Evolutionary conservation across 64 coral and sea anemone genomes (phyloP).

Genomic region (Pocillopora damicornis): DNA sequence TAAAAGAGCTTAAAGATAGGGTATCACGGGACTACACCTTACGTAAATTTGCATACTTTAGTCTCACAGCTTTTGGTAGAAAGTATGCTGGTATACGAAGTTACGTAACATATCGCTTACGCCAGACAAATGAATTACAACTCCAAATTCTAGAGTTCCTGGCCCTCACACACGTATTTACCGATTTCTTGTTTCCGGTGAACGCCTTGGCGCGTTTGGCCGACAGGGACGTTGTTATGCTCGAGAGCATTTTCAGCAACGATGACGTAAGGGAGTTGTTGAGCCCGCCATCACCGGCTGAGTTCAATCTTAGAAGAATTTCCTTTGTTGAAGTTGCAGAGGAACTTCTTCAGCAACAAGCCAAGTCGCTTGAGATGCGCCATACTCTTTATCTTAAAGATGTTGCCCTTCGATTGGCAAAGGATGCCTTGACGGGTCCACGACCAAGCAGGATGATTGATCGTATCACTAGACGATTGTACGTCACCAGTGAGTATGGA

Average conservation of each 20-base stretch:
- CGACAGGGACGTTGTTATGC: slow-evolving; percentile 37
- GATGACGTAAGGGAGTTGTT: slow-evolving; percentile 64
- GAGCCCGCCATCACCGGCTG: slow-evolving; percentile 42
- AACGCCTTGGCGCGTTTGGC: slow-evolving; percentile 48
- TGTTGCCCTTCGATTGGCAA: slow-evolving; percentile 57
- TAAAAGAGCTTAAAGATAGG: slow-evolving; percentile 24
- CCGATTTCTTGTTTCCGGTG: slow-evolving; percentile 65
- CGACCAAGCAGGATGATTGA: slow-evolving; percentile 51
- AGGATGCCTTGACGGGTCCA: slow-evolving; percentile 47
- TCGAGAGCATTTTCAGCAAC: slow-evolving; percentile 66
- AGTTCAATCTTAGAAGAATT: slow-evolving; percentile 55
- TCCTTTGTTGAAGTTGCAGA: slow-evolving; percentile 83
- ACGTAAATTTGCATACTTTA: slow-evolving; percentile 67
- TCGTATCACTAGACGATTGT: slow-evolving; percentile 74
- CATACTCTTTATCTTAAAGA: slow-evolving; percentile 51
- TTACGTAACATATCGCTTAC: slow-evolving; percentile 58
- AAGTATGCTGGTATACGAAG: slow-evolving; percentile 38
- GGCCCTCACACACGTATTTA: slow-evolving; percentile 62
- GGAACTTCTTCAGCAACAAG: slow-evolving; percentile 60
- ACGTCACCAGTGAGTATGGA: slow-evolving; percentile 82
- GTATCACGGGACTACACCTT: slow-evolving; percentile 6
- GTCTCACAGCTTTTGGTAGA: slow-evolving; percentile 66
- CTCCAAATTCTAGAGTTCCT: slow-evolving; percentile 57
- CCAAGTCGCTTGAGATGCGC: background rate
- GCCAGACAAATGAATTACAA: slow-evolving; percentile 57